Evolutionary conservation across 2,797 vertebrate species (phyloP).

Genomic region (Manis crassicaudata): DNA sequence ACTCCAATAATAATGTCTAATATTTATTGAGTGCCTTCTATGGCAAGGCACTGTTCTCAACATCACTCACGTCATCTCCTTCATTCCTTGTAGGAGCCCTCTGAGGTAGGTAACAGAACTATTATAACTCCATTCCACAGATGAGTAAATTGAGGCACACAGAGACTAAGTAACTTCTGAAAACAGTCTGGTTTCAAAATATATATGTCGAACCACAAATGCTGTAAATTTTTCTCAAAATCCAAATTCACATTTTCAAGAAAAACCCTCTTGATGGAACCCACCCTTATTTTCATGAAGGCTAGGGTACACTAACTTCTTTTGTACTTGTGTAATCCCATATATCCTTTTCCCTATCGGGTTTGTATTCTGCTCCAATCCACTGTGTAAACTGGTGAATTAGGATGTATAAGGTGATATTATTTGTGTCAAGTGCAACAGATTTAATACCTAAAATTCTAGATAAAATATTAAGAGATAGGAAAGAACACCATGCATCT

Average conservation of each 20-base stretch:
- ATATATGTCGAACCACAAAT: not conserved
- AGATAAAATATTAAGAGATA: conserved; percentile 16
- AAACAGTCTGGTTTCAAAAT: not conserved
- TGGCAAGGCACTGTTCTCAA: not conserved
- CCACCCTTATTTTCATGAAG: not conserved
- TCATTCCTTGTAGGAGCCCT: not conserved
- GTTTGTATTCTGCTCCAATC: not conserved
- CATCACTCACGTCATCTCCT: not conserved
- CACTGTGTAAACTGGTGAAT: not conserved
- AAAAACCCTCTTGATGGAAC: not conserved
- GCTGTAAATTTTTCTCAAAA: not conserved
- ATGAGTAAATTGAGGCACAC: not conserved
- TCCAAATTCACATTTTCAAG: not conserved
- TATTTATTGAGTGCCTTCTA: not conserved
- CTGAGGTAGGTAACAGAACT: not conserved
- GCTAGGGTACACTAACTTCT: not conserved
- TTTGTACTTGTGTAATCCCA: not conserved
- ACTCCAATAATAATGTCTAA: not conserved
- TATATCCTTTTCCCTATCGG: not conserved
- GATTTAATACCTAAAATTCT: not conserved
- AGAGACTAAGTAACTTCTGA: not conserved
- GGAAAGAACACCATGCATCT: not conserved
- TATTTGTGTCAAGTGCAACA: not conserved
- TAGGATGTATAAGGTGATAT: not conserved
- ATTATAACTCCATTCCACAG: not conserved